Conservation (phyloP, 2,113 vertebrate species). For the Cynocephalus volans region DNA sequence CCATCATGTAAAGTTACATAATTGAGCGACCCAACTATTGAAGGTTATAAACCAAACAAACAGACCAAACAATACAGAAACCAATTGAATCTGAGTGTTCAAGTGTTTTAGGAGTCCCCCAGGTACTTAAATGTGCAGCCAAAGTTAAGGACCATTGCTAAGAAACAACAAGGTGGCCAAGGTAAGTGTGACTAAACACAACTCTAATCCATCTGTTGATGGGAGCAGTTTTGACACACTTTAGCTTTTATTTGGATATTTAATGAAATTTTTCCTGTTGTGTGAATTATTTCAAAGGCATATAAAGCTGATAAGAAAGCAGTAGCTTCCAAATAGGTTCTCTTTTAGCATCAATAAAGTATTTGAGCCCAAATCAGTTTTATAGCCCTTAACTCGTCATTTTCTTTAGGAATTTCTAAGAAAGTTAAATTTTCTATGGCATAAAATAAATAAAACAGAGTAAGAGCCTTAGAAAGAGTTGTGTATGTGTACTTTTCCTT, state of each 20-base stretch:
- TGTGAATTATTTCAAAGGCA: background rate
- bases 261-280: background rate
- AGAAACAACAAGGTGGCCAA: background rate
- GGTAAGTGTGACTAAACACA: background rate
- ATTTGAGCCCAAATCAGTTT: background rate
- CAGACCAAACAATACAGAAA: background rate
- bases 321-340: background rate
- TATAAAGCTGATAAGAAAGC: background rate
- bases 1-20: no score
- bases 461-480: background rate
- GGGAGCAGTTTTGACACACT: background rate
- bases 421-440: background rate
- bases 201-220: background rate
- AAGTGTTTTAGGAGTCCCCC: background rate
- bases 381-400: background rate
- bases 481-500: background rate
- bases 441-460: background rate
- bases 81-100: background rate
- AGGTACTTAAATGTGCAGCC: background rate
- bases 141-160: background rate
- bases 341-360: background rate
- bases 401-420: background rate
- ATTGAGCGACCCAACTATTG: background rate
- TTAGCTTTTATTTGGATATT: background rate
- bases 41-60: background rate